Evolutionary conservation across 2,888 invertebrate species (phyloP).

Genomic region (Ornithoptera priamus): DNA sequence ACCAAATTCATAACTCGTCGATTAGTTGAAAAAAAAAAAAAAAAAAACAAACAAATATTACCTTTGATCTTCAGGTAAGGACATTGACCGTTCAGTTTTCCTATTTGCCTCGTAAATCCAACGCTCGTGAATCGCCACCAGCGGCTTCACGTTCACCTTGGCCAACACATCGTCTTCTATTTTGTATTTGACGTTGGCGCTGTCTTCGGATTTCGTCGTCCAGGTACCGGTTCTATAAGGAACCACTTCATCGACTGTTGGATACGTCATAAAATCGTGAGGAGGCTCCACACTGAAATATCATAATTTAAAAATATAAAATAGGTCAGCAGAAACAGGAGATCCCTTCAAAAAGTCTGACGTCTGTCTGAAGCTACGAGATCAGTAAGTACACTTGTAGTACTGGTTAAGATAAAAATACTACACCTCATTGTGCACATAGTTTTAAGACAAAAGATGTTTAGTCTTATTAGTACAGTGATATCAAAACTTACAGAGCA

Average conservation of each 20-base stretch:
- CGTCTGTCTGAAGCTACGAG: no score
- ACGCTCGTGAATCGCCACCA: slow-evolving; percentile 73
- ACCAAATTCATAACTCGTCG: no score
- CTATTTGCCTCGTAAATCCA: slow-evolving; percentile 74
- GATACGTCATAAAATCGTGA: slow-evolving; percentile 43
- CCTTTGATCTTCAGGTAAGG: slow-evolving; percentile 68
- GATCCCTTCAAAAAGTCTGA: no score
- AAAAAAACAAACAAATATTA: slow-evolving; percentile 31
- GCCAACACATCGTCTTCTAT: slow-evolving; percentile 62
- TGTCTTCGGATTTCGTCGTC: slow-evolving; percentile 45
- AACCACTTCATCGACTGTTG: slow-evolving; percentile 44
- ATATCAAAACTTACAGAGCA: no score
- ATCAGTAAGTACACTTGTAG: no score
- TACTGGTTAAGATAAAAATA: no score
- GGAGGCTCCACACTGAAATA: slow-evolving; percentile 46
- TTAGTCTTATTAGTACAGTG: no score
- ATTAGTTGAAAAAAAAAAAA: no score
- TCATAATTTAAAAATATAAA: not conserved
- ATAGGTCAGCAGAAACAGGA: no score
- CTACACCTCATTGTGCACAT: no score
- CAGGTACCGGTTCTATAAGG: slow-evolving; percentile 48
- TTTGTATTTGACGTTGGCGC: slow-evolving; percentile 38
- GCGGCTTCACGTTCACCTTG: slow-evolving; percentile 65
- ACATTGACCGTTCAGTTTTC: slow-evolving; percentile 62
- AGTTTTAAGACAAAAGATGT: no score